Percentiles rank a stretch among this genome's conserved stretches.
Conservation (phyloP, 2,888 invertebrate genomes). For the Rhingia campestris region DNA sequence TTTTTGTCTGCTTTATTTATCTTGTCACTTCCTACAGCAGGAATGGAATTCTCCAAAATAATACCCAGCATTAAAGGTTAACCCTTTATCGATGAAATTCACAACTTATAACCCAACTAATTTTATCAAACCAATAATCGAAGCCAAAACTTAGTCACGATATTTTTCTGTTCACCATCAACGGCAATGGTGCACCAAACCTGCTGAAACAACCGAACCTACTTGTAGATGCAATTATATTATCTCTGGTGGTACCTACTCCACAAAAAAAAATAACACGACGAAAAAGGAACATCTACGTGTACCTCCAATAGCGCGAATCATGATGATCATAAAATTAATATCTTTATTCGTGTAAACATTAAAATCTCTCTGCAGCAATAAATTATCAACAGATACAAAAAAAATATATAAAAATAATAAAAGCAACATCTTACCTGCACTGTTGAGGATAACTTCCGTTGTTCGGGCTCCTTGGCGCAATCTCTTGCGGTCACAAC, state of each 20-base stretch:
- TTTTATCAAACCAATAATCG: slow-evolving; percentile 49
- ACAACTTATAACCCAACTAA: slow-evolving; percentile 52
- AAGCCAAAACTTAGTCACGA: slow-evolving; percentile 53
- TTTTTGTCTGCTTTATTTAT: not conserved
- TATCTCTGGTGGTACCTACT: slow-evolving; percentile 36
- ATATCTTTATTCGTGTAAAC: slow-evolving; percentile 73
- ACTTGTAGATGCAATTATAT: slow-evolving; percentile 51
- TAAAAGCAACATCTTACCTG: slow-evolving; percentile 84
- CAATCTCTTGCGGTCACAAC: slow-evolving; percentile 93
- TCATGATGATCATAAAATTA: slow-evolving; percentile 71
- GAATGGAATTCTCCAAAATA: slow-evolving; percentile 1
- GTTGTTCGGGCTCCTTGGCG: slow-evolving; percentile 87
- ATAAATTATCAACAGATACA: slow-evolving; percentile 59
- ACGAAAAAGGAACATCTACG: slow-evolving; percentile 22
- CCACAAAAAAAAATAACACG: slow-evolving; percentile 1
- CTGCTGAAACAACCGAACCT: slow-evolving; percentile 45
- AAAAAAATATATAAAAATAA: slow-evolving; percentile 42
- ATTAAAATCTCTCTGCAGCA: slow-evolving; percentile 66
- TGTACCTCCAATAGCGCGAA: slow-evolving; percentile 60
- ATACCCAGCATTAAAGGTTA: slow-evolving; percentile 38
- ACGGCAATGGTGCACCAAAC: slow-evolving; percentile 17
- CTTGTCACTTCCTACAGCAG: not conserved
- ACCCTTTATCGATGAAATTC: slow-evolving; percentile 63
- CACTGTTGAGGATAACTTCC: slow-evolving; percentile 91
- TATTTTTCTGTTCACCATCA: slow-evolving; percentile 42